These are phyloP conservation scores for Prionace glauca DNA, from an alignment of 2,797 vertebrate genomes.

Conservation along the genomic window DNA sequence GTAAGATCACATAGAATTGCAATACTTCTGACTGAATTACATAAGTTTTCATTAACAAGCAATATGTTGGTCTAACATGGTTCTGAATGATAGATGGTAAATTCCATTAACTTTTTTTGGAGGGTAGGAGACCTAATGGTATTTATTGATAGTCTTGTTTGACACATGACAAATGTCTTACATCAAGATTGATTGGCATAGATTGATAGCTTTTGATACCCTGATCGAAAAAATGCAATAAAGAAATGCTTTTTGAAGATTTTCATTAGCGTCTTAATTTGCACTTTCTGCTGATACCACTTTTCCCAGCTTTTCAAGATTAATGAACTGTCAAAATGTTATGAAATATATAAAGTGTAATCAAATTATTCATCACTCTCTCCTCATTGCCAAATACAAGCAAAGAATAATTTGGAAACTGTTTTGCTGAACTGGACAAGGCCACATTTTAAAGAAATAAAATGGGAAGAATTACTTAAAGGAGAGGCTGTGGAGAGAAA, in stretches of 20 bases:
- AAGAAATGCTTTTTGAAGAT: slow-evolving; percentile 24
- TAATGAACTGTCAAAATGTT: slow-evolving; percentile 27
- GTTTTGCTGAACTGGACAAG: neutral
- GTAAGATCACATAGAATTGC: neutral
- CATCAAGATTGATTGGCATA: neutral
- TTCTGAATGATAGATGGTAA: neutral
- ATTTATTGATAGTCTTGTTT: neutral
- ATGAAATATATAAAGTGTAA: slow-evolving; percentile 6
- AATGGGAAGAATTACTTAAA: neutral
- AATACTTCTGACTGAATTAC: neutral
- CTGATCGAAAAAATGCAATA: neutral
- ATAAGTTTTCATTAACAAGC: neutral
- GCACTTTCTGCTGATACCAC: neutral
- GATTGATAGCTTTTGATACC: neutral
- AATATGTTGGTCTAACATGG: neutral
- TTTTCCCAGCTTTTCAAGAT: neutral
- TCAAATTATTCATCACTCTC: neutral
- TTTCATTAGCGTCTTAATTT: neutral
- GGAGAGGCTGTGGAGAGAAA: neutral
- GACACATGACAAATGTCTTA: neutral
- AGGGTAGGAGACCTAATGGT: neutral
- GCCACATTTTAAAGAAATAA: neutral
- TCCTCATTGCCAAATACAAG: neutral
- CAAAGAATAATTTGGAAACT: neutral
- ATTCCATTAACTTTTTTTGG: slow-evolving; percentile 12